A percentile compares a stretch with the other conserved stretches of the same genome.
phyloP scores from a whole-genome alignment of 2,113 vertebrate genomes.

The Corythornis cristatus region DNA sequence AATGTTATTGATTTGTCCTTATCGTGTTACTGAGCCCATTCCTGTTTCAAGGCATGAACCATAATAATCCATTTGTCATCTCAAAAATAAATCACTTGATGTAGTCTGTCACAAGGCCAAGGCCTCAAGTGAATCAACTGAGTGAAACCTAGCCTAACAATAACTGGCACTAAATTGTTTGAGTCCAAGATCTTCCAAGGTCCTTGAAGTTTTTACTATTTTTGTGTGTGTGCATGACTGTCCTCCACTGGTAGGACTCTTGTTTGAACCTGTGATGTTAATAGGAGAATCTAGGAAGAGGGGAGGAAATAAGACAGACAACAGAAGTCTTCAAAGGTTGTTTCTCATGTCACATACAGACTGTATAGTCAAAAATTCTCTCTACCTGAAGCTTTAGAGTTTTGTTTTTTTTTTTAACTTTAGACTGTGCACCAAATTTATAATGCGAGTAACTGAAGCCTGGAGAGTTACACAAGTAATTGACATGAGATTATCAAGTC shows the following conservation, averaged over 20 bases:
- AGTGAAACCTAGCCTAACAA: neutral
- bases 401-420: neutral
- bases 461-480: neutral
- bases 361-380: neutral
- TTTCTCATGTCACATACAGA: neutral
- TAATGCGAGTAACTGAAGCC: neutral
- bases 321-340: neutral
- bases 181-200: too few species aligned
- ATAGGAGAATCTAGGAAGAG: neutral
- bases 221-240: neutral
- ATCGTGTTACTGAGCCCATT: neutral
- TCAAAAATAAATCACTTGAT: neutral
- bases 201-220: neutral
- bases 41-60: neutral
- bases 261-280: neutral
- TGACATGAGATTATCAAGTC: neutral
- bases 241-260: neutral
- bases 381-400: neutral
- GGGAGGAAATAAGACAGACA: neutral
- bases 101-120: neutral
- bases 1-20: conserved; percentile 51
- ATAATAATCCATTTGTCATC: conserved; percentile 19
- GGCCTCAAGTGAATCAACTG: neutral
- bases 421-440: neutral
- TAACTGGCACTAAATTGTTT: neutral